Evolutionary conservation across 2,888 invertebrate genomes (phyloP).

Genomic region (Allophyes oxyacanthae): DNA sequence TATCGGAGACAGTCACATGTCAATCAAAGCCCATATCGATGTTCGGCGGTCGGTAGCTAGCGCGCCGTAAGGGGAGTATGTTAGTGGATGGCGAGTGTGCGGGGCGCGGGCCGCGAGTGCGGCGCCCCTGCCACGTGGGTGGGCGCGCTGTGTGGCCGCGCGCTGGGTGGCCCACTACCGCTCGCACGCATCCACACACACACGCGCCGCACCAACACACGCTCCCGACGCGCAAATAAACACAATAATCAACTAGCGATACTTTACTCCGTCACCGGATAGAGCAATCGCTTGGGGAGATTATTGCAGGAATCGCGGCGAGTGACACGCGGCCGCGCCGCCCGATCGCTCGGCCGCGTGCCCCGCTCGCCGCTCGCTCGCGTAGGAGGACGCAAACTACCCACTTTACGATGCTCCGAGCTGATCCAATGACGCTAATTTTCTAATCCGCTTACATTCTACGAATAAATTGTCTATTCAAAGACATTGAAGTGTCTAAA

Average conservation of each 20-base stretch:
- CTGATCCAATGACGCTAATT: slow-evolving; percentile 68
- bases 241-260: slow-evolving; percentile 89
- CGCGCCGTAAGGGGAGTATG: slow-evolving; percentile 50
- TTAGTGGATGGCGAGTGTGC: slow-evolving; percentile 52
- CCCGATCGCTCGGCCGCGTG: slow-evolving; percentile 21
- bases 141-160: slow-evolving; percentile 88
- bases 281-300: slow-evolving; percentile 84
- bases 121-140: slow-evolving; percentile 87
- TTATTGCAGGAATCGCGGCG: slow-evolving; percentile 78
- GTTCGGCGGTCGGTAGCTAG: slow-evolving; percentile 53
- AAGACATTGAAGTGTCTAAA: slow-evolving; percentile 52
- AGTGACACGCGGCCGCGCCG: slow-evolving; percentile 76
- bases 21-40: slow-evolving; percentile 70
- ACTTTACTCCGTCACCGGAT: slow-evolving; percentile 88
- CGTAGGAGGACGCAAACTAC: slow-evolving; percentile 62
- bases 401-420: slow-evolving; percentile 62
- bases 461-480: slow-evolving; percentile 60
- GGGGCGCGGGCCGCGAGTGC: slow-evolving; percentile 77
- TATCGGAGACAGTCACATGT: slow-evolving; percentile 73
- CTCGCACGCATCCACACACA: slow-evolving; percentile 81
- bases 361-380: slow-evolving; percentile 23
- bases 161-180: slow-evolving; percentile 86
- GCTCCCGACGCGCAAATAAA: slow-evolving; percentile 84
- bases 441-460: slow-evolving; percentile 73
- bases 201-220: slow-evolving; percentile 79